Evolutionary conservation across 2,888 invertebrate genomes (phyloP), one percentile per base, ranked within the genome.

Genomic region (Bedellia somnulentella): DNA sequence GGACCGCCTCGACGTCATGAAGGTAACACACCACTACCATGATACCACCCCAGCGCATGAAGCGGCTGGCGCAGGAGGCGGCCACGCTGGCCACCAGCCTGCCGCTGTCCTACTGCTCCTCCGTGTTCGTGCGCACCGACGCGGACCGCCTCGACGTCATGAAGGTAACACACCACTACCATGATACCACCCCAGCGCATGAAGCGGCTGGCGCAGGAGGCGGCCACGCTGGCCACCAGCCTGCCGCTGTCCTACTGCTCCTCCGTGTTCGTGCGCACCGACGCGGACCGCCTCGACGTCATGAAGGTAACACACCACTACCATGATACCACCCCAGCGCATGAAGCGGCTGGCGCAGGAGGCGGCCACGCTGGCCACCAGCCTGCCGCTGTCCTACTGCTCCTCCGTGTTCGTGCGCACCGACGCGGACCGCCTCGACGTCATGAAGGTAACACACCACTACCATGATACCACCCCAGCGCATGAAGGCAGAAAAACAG

Each of bases 121-220:
- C 92, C 40, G 95, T 96, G 38, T 96, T 96, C 80, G 94, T 96
- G 39, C 82, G 96, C 43, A 93, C 93, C 66, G 95, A 95, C 73
- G 87, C 92, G 37, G 94, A 95, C 62, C 81, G 95, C 37, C 80
- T 96, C 42, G 95, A 96, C 62, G 86, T 95, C 40, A 96, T 96
- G 94, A 96, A 96, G 81, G 90, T 86, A 52, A 33, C 89, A 25
- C 3, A 12, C n/a, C n/a, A n/a, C n/a, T n/a, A n/a, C n/a, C n/a
- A n/a, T n/a, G n/a, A n/a, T n/a, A n/a, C n/a, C n/a, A n/a, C 90
- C 93, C 2, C 10, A 11, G 89, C 8, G 2, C 15, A 29, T 29
- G 21, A 11, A 15, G 24, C 11, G 22, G 16, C 24, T 27, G 14
- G 26, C 26, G 32, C 27, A 17, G 31, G 95, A 96, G 71, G 89